phyloP scores from a whole-genome alignment of 2,797 vertebrate species.

The Zalophus californianus region DNA sequence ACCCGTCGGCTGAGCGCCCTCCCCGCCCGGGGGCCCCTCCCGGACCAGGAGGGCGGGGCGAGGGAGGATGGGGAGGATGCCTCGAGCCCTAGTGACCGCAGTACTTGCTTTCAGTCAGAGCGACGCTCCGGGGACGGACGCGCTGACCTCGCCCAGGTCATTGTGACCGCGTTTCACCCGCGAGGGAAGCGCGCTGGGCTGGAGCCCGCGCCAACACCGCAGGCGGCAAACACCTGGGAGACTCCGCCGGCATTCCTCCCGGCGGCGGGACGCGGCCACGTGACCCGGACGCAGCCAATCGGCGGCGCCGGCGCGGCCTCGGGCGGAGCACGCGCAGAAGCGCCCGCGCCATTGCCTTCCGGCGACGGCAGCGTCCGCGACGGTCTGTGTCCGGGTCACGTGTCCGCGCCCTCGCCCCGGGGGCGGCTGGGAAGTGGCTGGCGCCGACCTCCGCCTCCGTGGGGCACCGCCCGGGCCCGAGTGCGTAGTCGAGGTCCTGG shows the following conservation, averaged over 20 bases:
- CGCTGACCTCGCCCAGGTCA: not conserved
- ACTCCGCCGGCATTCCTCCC: not conserved
- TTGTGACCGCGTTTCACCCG: rapidly evolving
- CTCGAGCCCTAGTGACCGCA: not conserved
- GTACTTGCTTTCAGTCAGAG: not conserved
- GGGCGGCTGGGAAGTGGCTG: not conserved
- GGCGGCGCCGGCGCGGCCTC: not conserved
- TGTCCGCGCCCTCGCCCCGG: not conserved
- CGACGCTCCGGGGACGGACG: not conserved
- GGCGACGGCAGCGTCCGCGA: no score
- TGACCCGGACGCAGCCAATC: not conserved
- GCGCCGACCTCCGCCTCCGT: rapidly evolving
- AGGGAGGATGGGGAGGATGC: not conserved
- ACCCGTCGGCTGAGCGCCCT: no score
- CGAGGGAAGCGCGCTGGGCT: not conserved
- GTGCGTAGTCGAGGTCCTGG: no score
- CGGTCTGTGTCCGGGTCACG: not conserved
- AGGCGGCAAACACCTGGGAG: not conserved
- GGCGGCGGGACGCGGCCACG: not conserved
- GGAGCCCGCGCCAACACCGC: not conserved
- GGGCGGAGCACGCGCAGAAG: not conserved
- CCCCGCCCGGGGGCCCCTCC: not conserved
- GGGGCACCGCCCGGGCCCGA: rapidly evolving
- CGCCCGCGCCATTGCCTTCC: not conserved
- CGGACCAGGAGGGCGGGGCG: not conserved